Conservation (phyloP, 2,888 invertebrate species). For the Amiota communis region DNA sequence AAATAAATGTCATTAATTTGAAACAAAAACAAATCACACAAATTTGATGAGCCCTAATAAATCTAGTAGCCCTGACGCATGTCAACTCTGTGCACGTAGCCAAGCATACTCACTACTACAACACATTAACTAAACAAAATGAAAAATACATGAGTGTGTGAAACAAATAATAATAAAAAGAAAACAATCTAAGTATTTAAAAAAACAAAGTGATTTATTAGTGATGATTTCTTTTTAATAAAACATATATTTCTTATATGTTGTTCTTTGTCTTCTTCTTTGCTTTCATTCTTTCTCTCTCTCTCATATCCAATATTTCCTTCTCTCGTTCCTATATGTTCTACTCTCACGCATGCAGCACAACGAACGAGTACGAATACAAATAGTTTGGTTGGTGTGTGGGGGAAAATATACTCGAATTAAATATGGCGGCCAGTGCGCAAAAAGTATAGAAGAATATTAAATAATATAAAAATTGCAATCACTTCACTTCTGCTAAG, state of each 20-base stretch:
- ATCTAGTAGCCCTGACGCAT: constrained; percentile 47
- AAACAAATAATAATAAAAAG: neutral
- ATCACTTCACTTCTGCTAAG: neutral
- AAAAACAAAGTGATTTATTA: neutral
- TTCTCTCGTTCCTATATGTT: neutral
- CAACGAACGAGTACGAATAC: no score
- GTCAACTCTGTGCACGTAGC: constrained; percentile 45
- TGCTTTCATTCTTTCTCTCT: constrained; percentile 34
- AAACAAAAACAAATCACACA: no score
- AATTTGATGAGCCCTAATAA: no score
- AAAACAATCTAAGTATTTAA: constrained; percentile 19
- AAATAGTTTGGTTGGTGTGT: neutral
- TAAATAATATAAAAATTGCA: no score
- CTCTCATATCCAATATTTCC: neutral
- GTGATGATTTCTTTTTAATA: neutral
- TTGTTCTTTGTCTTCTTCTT: constrained; percentile 1
- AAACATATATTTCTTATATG: neutral
- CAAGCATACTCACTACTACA: neutral
- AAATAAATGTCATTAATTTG: constrained; percentile 1
- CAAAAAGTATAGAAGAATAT: constrained; percentile 39
- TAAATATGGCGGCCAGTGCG: constrained; percentile 60
- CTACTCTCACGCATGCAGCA: neutral
- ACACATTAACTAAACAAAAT: neutral
- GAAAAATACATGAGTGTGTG: neutral
- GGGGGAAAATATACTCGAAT: constrained; percentile 49